These are phyloP conservation scores for Bombus balteatus DNA, from an alignment of 1,140 invertebrate genomes.

Conservation along the genomic window DNA sequence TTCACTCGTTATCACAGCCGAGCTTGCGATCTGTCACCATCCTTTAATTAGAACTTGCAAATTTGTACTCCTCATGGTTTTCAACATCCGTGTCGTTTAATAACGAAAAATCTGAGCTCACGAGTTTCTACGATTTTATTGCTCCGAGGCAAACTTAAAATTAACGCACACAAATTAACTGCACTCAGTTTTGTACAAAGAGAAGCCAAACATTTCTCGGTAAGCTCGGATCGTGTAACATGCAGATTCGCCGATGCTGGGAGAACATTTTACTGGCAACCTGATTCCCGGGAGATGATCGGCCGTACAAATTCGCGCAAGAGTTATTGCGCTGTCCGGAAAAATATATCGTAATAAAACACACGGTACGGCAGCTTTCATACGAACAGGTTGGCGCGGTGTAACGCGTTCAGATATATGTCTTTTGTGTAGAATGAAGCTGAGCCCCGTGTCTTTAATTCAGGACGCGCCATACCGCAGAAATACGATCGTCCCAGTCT, in stretches of 20 bases:
- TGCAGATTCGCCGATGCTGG: neutral
- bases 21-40: no score
- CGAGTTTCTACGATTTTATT: neutral
- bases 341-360: slow-evolving; percentile 16
- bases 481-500: neutral
- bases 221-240: neutral
- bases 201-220: no score
- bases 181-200: no score
- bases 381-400: neutral
- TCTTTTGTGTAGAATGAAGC: neutral
- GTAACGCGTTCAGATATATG: neutral
- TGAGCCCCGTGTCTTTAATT: slow-evolving; percentile 6
- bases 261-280: no score
- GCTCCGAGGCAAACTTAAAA: no score
- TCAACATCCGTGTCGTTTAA: neutral
- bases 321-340: neutral
- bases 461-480: neutral
- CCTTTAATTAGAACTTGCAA: neutral
- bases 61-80: neutral
- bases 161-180: no score
- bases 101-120: neutral
- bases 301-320: neutral
- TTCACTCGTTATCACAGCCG: no score
- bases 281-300: neutral
- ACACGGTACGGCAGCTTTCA: neutral